Evolutionary conservation across 30 jellyfish, hydroid and myxozoan species (phyloP).

Genomic region (Hydractinia echinata): DNA sequence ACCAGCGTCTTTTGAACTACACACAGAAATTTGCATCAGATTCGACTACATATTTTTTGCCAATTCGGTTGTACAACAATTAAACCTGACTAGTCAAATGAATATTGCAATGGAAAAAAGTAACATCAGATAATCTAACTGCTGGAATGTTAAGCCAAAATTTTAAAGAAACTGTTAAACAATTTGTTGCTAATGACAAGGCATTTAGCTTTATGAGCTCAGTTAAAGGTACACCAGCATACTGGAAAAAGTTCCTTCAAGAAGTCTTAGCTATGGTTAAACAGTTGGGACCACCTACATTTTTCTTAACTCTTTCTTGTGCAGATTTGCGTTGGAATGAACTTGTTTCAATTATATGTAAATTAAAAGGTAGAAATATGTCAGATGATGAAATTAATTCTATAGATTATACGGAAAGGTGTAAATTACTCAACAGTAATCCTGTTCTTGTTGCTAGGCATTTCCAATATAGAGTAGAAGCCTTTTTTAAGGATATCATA

Average conservation of each 20-base stretch:
- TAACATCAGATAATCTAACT: background rate
- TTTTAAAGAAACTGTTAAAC: slow-evolving; percentile 13
- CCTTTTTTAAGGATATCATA: background rate
- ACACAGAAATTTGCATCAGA: slow-evolving; percentile 30
- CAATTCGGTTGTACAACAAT: slow-evolving; percentile 10
- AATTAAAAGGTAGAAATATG: background rate
- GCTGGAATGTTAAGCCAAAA: slow-evolving; percentile 26
- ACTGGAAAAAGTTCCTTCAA: slow-evolving; percentile 29
- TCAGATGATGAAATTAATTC: slow-evolving; percentile 5
- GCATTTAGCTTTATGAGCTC: slow-evolving; percentile 26
- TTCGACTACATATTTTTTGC: slow-evolving; percentile 25
- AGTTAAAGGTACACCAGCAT: slow-evolving; percentile 43
- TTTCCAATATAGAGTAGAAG: background rate
- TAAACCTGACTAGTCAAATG: slow-evolving; percentile 14
- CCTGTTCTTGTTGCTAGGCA: slow-evolving; percentile 12
- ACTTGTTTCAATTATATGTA: background rate
- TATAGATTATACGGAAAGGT: background rate
- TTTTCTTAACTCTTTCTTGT: slow-evolving; percentile 26
- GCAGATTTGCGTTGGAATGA: slow-evolving; percentile 42
- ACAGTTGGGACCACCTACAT: slow-evolving; percentile 39
- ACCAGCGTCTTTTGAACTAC: slow-evolving; percentile 16
- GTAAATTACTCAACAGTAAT: slow-evolving; percentile 10
- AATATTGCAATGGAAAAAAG: slow-evolving; percentile 27
- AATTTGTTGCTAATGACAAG: slow-evolving; percentile 20
- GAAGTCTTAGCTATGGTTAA: slow-evolving; percentile 48